Conservation (phyloP, 2,888 invertebrate genomes). For the Formica aserva region DNA sequence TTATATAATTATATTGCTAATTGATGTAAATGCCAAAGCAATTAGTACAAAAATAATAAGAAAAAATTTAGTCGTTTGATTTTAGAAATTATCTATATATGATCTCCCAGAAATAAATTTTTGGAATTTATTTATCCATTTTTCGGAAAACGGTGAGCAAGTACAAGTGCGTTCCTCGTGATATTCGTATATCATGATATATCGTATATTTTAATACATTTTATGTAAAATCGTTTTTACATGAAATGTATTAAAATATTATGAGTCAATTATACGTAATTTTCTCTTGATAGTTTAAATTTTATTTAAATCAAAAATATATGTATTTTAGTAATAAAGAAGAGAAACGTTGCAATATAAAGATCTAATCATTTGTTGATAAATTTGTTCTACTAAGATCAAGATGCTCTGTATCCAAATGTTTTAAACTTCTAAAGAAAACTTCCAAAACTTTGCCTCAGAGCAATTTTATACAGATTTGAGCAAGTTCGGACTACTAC, state of each 20-base stretch:
- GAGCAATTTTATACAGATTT: not conserved
- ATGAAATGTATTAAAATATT: not conserved
- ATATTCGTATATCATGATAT: too few relatives aligned
- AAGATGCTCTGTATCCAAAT: not conserved
- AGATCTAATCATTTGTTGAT: not conserved
- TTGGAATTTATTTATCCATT: not conserved
- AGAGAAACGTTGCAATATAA: not conserved
- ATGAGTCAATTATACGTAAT: not conserved
- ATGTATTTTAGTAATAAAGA: not conserved
- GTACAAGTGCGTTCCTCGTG: constrained; percentile 4
- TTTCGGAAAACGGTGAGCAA: not conserved
- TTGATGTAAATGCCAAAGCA: not conserved
- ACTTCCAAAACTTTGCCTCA: not conserved
- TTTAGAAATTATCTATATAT: not conserved
- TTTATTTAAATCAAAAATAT: not conserved
- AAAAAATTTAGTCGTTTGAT: not conserved
- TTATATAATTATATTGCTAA: not conserved
- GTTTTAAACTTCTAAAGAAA: not conserved
- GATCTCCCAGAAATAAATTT: not conserved
- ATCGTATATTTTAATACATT: too few relatives aligned
- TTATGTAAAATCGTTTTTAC: too few relatives aligned
- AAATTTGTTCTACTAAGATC: not conserved
- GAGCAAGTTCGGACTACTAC: not conserved
- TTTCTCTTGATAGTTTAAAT: not conserved
- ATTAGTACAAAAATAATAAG: not conserved